Evolutionary conservation across 2,888 invertebrate species (phyloP).

Genomic region (Sericinus montela): DNA sequence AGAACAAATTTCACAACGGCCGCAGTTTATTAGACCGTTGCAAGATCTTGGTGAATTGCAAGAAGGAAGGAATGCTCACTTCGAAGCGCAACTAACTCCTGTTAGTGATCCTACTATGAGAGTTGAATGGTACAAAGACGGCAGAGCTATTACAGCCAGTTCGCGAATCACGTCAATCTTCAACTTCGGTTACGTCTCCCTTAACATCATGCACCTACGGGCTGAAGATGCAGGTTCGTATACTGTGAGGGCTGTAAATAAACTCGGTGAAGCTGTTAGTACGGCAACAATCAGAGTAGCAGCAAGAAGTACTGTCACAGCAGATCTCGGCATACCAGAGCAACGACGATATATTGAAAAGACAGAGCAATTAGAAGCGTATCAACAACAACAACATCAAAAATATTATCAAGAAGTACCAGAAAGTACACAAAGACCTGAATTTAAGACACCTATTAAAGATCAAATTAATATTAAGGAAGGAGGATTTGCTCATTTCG

Average conservation of each 20-base stretch:
- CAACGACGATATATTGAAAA: conserved; percentile 95
- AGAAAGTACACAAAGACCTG: conserved; percentile 88
- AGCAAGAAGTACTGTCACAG: conserved; percentile 89
- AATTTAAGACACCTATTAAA: conserved; percentile 93
- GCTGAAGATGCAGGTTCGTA: conserved; percentile 98
- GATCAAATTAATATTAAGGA: conserved; percentile 92
- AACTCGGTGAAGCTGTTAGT: conserved; percentile 93
- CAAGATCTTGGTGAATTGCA: conserved; percentile 91
- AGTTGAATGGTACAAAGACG: conserved; percentile 97
- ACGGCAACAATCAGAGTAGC: conserved; percentile 87
- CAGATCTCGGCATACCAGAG: conserved; percentile 93
- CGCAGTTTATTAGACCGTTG: conserved; percentile 92
- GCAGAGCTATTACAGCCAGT: conserved; percentile 96
- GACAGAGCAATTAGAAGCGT: conserved; percentile 94
- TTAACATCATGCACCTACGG: conserved; percentile 98
- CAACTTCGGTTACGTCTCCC: conserved; percentile 99
- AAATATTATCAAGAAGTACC: conserved; percentile 89
- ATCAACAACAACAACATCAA: conserved; percentile 89
- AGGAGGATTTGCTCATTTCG: conserved; percentile 97
- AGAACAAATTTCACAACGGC: conserved; percentile 88
- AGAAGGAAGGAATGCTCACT: conserved; percentile 95
- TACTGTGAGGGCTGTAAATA: conserved; percentile 94
- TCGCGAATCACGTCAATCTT: conserved; percentile 98
- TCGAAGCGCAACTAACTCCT: conserved; percentile 94
- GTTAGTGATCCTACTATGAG: conserved; percentile 96